These are phyloP conservation scores for Amphilophus citrinellus DNA, from an alignment of 2,113 vertebrate genomes.

Conservation along the genomic window DNA sequence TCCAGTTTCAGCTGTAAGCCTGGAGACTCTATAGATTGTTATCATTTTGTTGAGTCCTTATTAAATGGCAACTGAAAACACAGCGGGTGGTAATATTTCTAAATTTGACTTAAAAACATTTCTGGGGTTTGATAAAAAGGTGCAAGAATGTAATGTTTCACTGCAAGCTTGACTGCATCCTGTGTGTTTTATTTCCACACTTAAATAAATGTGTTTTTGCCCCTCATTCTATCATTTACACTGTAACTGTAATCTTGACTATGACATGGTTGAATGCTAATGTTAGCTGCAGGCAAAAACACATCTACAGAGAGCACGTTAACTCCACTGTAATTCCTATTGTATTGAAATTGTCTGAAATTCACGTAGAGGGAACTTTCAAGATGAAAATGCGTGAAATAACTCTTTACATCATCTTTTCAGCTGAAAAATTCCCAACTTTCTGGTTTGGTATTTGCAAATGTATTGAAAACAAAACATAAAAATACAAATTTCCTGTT, in stretches of 20 bases:
- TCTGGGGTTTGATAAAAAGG: background rate
- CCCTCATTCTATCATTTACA: background rate
- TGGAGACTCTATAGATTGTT: too few relatives aligned
- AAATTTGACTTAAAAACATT: background rate
- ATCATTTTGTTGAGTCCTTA: background rate
- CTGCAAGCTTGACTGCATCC: background rate
- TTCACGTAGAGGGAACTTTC: background rate
- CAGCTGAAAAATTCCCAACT: background rate
- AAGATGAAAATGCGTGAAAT: background rate
- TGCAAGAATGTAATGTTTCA: background rate
- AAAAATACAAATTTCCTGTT: background rate
- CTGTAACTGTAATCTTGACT: background rate
- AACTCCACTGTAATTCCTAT: background rate
- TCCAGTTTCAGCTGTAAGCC: too few relatives aligned
- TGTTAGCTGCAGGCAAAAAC: background rate
- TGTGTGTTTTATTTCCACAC: background rate
- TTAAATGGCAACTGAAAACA: background rate
- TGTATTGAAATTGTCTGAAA: background rate
- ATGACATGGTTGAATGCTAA: conserved; percentile 19
- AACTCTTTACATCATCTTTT: fast-evolving
- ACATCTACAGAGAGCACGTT: background rate
- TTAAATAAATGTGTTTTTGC: conserved; percentile 2
- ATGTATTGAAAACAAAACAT: background rate
- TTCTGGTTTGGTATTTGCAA: background rate
- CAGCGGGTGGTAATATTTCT: background rate